Conservation (phyloP, 1,140 invertebrate genomes). For the Pogonomyrmex barbatus region DNA sequence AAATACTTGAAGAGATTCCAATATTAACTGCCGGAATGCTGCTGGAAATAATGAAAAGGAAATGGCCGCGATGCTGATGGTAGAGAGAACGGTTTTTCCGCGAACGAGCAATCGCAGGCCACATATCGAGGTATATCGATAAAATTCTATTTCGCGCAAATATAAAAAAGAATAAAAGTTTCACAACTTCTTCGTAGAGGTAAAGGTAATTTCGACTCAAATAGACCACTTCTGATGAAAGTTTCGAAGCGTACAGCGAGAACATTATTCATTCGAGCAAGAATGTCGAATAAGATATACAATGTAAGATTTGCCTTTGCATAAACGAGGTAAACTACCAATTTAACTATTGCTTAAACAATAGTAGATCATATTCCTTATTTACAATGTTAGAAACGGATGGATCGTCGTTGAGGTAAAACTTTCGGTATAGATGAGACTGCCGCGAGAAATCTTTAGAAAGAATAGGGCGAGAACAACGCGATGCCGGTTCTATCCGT, state of each 20-base stretch:
- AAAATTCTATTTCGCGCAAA: constrained; percentile 59
- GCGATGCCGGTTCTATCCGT: constrained; percentile 43
- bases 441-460: constrained; percentile 44
- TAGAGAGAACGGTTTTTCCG: constrained; percentile 48
- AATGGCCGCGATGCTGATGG: constrained; percentile 55
- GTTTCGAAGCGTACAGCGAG: background rate
- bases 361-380: background rate
- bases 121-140: constrained; percentile 55
- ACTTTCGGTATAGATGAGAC: constrained; percentile 50
- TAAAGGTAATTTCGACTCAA: constrained; percentile 61
- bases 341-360: background rate
- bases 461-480: constrained; percentile 30
- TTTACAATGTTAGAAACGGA: background rate
- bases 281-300: background rate
- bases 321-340: constrained; percentile 4
- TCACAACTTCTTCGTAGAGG: constrained; percentile 10
- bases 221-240: constrained; percentile 14
- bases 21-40: constrained; percentile 76
- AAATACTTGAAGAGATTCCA: constrained; percentile 78
- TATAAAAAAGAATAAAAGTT: background rate
- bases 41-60: constrained; percentile 75
- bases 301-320: constrained; percentile 13
- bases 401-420: constrained; percentile 39
- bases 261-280: constrained; percentile 16
- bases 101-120: constrained; percentile 12